Conservation (phyloP, 2,888 invertebrate genomes). For the Argyra leucocephala region DNA sequence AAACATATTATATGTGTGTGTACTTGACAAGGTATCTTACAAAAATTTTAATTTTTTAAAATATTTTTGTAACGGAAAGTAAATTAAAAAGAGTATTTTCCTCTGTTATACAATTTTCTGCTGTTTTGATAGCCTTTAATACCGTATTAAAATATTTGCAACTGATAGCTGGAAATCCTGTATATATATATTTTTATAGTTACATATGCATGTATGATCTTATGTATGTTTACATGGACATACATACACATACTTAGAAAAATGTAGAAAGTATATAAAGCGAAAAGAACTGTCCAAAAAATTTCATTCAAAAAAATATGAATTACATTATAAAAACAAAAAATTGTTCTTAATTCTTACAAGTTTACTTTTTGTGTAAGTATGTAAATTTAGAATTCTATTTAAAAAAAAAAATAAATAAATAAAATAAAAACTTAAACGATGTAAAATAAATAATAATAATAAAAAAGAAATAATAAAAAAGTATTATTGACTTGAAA, state of each 20-base stretch:
- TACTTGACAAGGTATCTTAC: too few species aligned
- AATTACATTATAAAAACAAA: background rate
- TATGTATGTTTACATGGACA: too few species aligned
- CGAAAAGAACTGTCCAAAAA: background rate
- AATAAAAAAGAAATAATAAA: background rate
- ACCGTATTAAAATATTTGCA: too few species aligned
- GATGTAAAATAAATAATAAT: constrained; percentile 3
- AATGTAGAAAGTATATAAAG: background rate
- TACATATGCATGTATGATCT: too few species aligned
- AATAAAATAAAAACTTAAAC: background rate
- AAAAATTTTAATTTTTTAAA: too few species aligned
- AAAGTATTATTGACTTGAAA: background rate
- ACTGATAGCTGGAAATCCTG: too few species aligned
- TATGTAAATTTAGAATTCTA: background rate
- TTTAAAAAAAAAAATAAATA: background rate
- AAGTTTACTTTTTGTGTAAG: constrained; percentile 4
- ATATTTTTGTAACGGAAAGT: too few species aligned
- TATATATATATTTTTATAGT: too few species aligned
- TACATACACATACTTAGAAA: background rate
- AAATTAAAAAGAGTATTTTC: too few species aligned
- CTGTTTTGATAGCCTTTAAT: too few species aligned
- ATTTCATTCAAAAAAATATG: background rate
- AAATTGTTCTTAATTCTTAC: constrained; percentile 6
- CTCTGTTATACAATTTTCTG: too few species aligned
- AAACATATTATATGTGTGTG: too few species aligned